Conservation (phyloP, 2,797 vertebrate genomes). For the Tenualosa ilisha region DNA sequence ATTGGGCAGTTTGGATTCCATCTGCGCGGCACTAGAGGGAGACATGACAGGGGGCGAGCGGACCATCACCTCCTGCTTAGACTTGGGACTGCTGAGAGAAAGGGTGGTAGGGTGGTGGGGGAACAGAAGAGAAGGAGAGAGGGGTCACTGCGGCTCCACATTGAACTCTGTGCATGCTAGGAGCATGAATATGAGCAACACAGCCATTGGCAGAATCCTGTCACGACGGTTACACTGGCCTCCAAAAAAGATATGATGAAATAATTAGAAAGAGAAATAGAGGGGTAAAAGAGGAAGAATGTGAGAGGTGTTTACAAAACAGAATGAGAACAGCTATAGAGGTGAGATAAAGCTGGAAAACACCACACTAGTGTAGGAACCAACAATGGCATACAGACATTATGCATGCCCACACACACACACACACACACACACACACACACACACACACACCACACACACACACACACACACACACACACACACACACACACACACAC, state of each 20-base stretch:
- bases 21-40: constrained; percentile 95
- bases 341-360: not conserved
- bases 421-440: no score
- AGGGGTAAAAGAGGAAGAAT: not conserved
- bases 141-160: not conserved
- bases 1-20: constrained; percentile 99
- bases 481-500: no score
- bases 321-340: not conserved
- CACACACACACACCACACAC: no score
- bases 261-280: not conserved
- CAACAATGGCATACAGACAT: not conserved
- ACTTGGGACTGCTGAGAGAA: constrained; percentile 90
- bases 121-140: not conserved
- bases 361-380: not conserved
- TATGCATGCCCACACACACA: no score
- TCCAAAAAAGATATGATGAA: not conserved
- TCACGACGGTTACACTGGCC: not conserved
- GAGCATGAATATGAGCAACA: not conserved
- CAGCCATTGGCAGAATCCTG: not conserved
- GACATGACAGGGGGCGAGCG: constrained; percentile 99
- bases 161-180: not conserved
- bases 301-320: not conserved
- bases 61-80: constrained; percentile 99
- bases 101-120: not conserved
- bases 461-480: no score